phyloP scores from a whole-genome alignment of 2,113 vertebrate genomes.

The Saimiri boliviensis region DNA sequence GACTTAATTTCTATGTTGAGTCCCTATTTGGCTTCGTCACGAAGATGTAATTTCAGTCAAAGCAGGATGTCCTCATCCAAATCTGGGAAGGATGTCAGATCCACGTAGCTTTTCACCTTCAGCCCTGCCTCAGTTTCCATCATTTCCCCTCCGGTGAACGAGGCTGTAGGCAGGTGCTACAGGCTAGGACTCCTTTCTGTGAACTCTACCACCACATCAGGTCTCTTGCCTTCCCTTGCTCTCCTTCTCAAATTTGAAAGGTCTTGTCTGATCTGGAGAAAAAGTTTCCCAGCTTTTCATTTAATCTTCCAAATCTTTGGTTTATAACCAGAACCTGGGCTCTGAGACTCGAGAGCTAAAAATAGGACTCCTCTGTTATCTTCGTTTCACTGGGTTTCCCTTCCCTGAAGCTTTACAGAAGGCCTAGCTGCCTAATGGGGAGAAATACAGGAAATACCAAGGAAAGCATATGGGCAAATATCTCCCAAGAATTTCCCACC shows the following conservation, averaged over 20 bases:
- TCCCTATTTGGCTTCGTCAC: neutral
- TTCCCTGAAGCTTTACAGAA: neutral
- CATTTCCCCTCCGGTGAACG: no score
- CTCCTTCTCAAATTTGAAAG: neutral
- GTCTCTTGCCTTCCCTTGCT: neutral
- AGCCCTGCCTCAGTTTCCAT: rapidly evolving
- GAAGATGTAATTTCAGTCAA: neutral
- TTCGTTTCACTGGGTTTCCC: neutral
- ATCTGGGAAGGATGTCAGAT: neutral
- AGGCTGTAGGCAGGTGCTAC: neutral
- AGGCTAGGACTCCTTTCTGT: neutral
- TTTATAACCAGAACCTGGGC: conserved; percentile 42
- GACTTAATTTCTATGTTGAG: neutral
- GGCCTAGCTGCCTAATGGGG: neutral
- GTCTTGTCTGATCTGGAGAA: conserved; percentile 14
- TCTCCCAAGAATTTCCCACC: neutral
- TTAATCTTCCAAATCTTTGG: conserved; percentile 36
- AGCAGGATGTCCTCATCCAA: neutral
- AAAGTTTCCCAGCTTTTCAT: conserved; percentile 4
- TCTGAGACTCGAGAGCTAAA: conserved; percentile 41
- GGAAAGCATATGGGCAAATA: neutral
- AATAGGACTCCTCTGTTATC: conserved; percentile 37
- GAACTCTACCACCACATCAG: no score
- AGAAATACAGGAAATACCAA: neutral
- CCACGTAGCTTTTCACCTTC: neutral